Conservation (phyloP, 1,140 invertebrate genomes). For the Maniola jurtina region DNA sequence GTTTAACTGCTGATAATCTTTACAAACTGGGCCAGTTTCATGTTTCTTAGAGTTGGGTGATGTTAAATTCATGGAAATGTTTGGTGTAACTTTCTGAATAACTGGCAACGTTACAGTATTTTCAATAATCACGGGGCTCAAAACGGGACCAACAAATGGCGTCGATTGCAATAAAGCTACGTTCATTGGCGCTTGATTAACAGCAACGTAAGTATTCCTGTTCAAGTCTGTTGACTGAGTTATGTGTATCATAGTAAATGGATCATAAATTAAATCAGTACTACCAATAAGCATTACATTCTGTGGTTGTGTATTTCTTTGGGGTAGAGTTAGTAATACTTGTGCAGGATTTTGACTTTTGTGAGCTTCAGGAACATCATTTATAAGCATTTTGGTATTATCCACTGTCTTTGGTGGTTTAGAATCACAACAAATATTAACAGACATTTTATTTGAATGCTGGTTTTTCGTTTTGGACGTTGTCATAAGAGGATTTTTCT, state of each 20-base stretch:
- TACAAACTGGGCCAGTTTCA: background rate
- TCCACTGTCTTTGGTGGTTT: background rate
- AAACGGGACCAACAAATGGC: slow-evolving; percentile 38
- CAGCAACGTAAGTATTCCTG: slow-evolving; percentile 33
- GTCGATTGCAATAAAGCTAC: slow-evolving; percentile 43
- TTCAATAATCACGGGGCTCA: slow-evolving; percentile 45
- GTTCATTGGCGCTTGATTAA: slow-evolving; percentile 41
- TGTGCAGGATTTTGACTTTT: slow-evolving; percentile 16
- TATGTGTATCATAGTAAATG: slow-evolving; percentile 32
- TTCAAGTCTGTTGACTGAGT: slow-evolving; percentile 27
- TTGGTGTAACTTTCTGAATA: slow-evolving; percentile 15
- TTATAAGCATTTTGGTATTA: background rate
- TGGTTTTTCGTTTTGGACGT: background rate
- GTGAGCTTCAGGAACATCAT: background rate
- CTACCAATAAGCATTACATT: slow-evolving; percentile 52
- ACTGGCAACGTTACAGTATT: slow-evolving; percentile 15
- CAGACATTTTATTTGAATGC: background rate
- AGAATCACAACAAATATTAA: background rate
- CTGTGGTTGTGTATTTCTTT: slow-evolving; percentile 12
- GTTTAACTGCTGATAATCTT: background rate
- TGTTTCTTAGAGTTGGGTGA: background rate
- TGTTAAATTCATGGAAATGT: slow-evolving; percentile 11
- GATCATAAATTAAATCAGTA: slow-evolving; percentile 45
- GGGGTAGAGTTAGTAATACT: slow-evolving; percentile 23
- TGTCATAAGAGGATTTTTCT: background rate